Conservation (phyloP, 2,888 invertebrate species). For the Acanthosepion lycidas region DNA sequence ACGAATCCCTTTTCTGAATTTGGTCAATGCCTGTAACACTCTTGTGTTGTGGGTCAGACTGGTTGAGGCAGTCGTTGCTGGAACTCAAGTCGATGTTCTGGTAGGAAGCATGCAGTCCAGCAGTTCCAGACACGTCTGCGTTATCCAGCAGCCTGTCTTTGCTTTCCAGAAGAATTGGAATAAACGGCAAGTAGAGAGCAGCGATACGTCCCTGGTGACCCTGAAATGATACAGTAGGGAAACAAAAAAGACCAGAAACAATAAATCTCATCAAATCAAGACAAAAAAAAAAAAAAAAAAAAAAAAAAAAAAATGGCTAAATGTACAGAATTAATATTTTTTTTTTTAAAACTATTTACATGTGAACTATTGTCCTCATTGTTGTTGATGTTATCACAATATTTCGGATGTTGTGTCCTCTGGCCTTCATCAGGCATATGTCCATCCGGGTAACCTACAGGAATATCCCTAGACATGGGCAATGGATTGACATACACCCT, state of each 20-base stretch:
- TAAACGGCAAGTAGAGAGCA: slow-evolving; percentile 91
- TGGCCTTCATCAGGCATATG: no score
- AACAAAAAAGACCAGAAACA: background rate
- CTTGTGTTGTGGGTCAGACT: slow-evolving; percentile 45
- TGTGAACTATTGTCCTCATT: no score
- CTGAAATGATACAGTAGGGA: slow-evolving; percentile 64
- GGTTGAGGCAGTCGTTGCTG: slow-evolving; percentile 49
- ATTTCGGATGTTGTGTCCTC: no score
- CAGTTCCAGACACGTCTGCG: slow-evolving; percentile 52
- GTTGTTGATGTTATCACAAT: no score
- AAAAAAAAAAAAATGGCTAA: no score
- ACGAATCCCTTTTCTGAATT: slow-evolving; percentile 53
- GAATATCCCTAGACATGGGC: no score
- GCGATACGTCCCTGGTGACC: slow-evolving; percentile 88
- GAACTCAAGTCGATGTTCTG: slow-evolving; percentile 56
- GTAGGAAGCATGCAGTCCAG: slow-evolving; percentile 50
- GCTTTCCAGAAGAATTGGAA: slow-evolving; percentile 90
- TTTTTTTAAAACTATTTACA: no score
- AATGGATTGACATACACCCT: no score
- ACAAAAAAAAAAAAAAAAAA: no score
- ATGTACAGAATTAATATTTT: no score
- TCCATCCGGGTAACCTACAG: no score
- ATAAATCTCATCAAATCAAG: no score
- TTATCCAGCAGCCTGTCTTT: slow-evolving; percentile 81
- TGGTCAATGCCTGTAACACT: slow-evolving; percentile 11